phyloP scores from a whole-genome alignment of 92 coral and sea anemone species.

The Porites evermanni region DNA sequence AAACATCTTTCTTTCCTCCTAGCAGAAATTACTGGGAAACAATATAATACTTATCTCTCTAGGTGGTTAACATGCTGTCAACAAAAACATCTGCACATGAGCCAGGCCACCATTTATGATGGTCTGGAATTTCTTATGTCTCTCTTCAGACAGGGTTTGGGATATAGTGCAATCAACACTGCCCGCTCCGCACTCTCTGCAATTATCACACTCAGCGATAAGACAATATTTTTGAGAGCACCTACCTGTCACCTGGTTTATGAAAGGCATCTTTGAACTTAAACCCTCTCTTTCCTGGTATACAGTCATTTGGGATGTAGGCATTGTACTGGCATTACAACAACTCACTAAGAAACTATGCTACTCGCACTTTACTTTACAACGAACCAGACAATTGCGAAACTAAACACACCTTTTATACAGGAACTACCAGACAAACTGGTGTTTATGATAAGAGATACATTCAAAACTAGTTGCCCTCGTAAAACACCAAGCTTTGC shows the following conservation, averaged over 20 bases:
- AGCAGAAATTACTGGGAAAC: background rate
- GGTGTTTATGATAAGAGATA: no score
- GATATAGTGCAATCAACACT: constrained; percentile 52
- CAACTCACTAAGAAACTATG: no score
- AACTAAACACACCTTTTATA: no score
- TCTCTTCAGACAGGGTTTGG: constrained; percentile 20
- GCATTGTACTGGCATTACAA: constrained; percentile 30
- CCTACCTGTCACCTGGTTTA: constrained; percentile 44
- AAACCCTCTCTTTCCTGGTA: constrained; percentile 37
- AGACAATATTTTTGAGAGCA: constrained; percentile 40
- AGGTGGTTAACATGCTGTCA: background rate
- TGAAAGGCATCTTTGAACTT: constrained; percentile 60
- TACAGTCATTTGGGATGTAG: constrained; percentile 31
- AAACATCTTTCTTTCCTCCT: background rate
- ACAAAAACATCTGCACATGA: background rate
- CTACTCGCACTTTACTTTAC: no score
- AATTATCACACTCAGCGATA: constrained; percentile 13
- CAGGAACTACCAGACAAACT: no score
- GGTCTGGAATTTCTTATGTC: background rate
- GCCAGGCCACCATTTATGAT: background rate
- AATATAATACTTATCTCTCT: background rate
- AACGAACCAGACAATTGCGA: no score
- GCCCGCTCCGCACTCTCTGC: constrained; percentile 36
- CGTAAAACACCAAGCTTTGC: no score
- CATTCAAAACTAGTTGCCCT: no score